These are phyloP conservation scores for Gymnothorax javanicus DNA, from an alignment of 2,797 vertebrate genomes.

Conservation along the genomic window DNA sequence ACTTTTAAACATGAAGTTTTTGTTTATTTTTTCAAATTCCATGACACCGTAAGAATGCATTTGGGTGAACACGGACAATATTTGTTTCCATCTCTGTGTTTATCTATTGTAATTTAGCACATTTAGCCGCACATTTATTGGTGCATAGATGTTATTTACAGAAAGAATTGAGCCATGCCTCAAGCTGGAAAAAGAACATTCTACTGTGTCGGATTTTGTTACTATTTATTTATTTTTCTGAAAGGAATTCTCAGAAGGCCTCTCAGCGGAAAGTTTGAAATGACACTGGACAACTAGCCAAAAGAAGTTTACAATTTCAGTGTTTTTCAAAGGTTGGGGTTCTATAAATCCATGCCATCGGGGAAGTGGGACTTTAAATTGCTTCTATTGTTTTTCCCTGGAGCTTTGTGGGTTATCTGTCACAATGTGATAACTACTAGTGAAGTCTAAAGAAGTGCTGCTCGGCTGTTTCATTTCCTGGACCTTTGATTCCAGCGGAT, in stretches of 20 bases:
- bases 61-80: not conserved
- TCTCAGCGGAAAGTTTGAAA: not conserved
- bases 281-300: not conserved
- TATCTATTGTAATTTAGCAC: not conserved
- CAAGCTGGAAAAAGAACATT: not conserved
- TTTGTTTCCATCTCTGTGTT: not conserved
- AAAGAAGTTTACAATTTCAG: not conserved
- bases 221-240: not conserved
- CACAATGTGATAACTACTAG: constrained; percentile 55
- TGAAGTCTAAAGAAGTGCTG: constrained; percentile 26
- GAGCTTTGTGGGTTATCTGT: constrained; percentile 42
- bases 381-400: not conserved
- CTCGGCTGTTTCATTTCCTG: constrained; percentile 59
- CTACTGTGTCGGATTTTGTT: not conserved
- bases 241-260: not conserved
- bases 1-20: not conserved
- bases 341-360: not conserved
- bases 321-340: not conserved
- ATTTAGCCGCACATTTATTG: too few species aligned
- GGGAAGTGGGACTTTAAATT: not conserved
- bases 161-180: not conserved
- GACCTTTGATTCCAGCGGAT: constrained; percentile 59
- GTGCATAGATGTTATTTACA: not conserved
- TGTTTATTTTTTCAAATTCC: not conserved
- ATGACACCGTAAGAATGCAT: not conserved